phyloP scores from a whole-genome alignment of 2,888 invertebrate genomes.

The Polietes domitor region DNA sequence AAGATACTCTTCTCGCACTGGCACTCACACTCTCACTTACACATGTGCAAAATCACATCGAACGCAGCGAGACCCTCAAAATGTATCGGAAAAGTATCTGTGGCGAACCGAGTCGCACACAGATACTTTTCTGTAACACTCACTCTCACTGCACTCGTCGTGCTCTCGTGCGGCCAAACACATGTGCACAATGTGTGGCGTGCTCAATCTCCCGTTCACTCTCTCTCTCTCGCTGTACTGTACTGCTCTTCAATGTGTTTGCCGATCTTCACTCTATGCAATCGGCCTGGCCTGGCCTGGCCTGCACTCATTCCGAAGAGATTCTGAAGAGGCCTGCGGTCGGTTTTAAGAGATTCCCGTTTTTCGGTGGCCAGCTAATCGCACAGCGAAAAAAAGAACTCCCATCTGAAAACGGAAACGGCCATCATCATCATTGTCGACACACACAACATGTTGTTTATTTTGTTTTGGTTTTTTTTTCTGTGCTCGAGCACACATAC shows the following conservation, averaged over 20 bases:
- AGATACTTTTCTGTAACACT: constrained; percentile 67
- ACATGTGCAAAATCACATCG: constrained; percentile 18
- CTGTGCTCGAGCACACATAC: constrained; percentile 61
- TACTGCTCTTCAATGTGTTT: not conserved
- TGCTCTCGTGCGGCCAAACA: not conserved
- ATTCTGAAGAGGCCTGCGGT: not conserved
- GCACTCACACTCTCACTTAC: constrained; percentile 57
- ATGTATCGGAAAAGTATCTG: constrained; percentile 34
- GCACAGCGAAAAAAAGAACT: constrained; percentile 44
- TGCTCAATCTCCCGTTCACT: too few relatives aligned
- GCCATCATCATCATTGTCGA: constrained; percentile 79
- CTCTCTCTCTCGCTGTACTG: constrained; percentile 11
- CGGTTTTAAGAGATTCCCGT: constrained; percentile 47
- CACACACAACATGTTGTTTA: constrained; percentile 75
- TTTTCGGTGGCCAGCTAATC: constrained; percentile 32
- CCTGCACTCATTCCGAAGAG: constrained; percentile 32
- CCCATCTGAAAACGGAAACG: constrained; percentile 76
- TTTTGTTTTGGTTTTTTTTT: constrained; percentile 67
- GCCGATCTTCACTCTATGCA: constrained; percentile 2
- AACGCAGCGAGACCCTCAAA: not conserved
- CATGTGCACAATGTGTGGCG: not conserved
- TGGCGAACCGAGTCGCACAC: constrained; percentile 40
- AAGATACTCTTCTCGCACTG: constrained; percentile 54
- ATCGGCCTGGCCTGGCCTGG: constrained; percentile 15
- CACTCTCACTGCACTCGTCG: constrained; percentile 56